These are phyloP conservation scores for Oreochromis mossambicus DNA, from an alignment of 2,797 vertebrate genomes.

Conservation along the genomic window DNA sequence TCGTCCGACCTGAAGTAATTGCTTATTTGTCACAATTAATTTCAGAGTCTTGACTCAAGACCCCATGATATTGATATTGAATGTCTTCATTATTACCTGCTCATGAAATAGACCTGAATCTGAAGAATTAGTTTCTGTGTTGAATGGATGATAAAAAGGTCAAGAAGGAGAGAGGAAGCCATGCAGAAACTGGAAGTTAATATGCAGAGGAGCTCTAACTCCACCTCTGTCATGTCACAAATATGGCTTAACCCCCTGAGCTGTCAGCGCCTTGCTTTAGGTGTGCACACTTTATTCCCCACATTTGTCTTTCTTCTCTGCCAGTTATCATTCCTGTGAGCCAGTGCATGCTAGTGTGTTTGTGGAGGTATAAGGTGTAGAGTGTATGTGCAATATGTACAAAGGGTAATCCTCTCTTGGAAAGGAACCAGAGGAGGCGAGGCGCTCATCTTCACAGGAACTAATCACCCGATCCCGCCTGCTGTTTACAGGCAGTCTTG, in stretches of 20 bases:
- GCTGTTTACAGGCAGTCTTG: conserved; percentile 61
- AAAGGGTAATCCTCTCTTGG: conserved; percentile 63
- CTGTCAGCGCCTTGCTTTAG: background rate
- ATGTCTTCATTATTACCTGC: conserved; percentile 50
- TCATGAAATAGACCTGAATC: conserved; percentile 39
- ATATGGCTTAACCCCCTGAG: conserved; percentile 5
- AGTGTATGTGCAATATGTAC: conserved; percentile 25
- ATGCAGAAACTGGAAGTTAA: conserved; percentile 13
- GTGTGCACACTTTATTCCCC: background rate
- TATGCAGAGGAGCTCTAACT: background rate
- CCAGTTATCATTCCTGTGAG: background rate
- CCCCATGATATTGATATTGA: conserved; percentile 56
- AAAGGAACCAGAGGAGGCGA: conserved; percentile 51
- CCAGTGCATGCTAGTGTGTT: background rate
- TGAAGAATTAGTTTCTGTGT: conserved; percentile 23
- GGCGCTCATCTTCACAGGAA: conserved; percentile 66
- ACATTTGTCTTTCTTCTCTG: background rate
- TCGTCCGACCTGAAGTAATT: conserved; percentile 56
- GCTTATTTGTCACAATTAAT: conserved; percentile 70
- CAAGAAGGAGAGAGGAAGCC: conserved; percentile 5
- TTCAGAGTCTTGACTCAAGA: conserved; percentile 40
- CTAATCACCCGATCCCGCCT: conserved; percentile 57
- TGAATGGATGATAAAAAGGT: conserved; percentile 44
- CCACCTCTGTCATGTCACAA: conserved; percentile 9
- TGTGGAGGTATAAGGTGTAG: conserved; percentile 4